Evolutionary conservation across 2,113 vertebrate species (phyloP).

Genomic region (Holacanthus passer): DNA sequence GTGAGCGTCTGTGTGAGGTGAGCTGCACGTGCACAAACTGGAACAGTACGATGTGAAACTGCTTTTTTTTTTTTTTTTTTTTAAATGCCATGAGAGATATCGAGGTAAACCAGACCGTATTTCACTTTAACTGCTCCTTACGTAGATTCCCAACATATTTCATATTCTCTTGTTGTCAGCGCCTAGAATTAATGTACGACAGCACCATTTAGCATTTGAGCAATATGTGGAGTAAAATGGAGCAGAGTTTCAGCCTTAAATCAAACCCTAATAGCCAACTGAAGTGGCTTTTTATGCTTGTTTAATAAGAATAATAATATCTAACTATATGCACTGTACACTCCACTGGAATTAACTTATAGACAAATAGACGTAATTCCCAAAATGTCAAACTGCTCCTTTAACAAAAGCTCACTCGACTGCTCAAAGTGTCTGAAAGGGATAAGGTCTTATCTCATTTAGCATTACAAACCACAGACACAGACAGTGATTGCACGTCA

Average conservation of each 20-base stretch:
- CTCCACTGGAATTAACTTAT: neutral
- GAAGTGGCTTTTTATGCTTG: neutral
- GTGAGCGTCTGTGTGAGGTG: constrained; percentile 29
- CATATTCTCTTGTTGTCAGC: neutral
- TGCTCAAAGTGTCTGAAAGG: neutral
- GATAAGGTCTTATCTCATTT: neutral
- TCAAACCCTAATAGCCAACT: neutral
- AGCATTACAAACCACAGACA: neutral
- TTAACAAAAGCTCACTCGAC: neutral
- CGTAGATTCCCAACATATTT: neutral
- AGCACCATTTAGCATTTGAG: neutral
- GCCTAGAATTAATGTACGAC: neutral
- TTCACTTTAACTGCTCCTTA: neutral
- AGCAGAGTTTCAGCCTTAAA: neutral
- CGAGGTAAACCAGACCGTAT: neutral
- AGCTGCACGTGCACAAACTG: constrained; percentile 30
- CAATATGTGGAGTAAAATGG: neutral
- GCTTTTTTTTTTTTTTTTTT: constrained; percentile 2
- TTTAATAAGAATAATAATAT: neutral
- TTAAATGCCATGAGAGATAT: neutral
- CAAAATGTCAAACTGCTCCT: neutral
- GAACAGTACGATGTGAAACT: constrained; percentile 18
- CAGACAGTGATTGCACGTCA: neutral
- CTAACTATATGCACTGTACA: neutral
- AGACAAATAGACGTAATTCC: neutral